These are phyloP conservation scores for Carollia perspicillata DNA, from an alignment of 2,113 vertebrate genomes.

Conservation along the genomic window DNA sequence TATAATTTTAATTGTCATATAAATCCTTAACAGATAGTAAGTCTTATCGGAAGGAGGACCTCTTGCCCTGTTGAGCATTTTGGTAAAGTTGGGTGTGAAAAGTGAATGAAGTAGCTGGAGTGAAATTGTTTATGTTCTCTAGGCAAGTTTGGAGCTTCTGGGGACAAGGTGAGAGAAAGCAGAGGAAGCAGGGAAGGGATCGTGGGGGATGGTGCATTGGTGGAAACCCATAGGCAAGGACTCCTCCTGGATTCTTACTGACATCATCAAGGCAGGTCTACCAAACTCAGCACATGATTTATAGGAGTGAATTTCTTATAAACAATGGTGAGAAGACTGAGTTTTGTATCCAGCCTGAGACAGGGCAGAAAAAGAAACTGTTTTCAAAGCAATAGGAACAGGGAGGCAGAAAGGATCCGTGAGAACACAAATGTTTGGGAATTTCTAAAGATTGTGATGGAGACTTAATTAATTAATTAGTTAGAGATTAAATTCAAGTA, in stretches of 20 bases:
- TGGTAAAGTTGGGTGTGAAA: background rate
- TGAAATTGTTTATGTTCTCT: background rate
- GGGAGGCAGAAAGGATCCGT: background rate
- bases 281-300: background rate
- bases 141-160: background rate
- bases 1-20: background rate
- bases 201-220: background rate
- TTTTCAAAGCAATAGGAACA: background rate
- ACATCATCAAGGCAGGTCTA: background rate
- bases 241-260: background rate
- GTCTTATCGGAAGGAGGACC: background rate
- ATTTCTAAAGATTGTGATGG: background rate
- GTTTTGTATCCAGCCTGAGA: background rate
- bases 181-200: background rate
- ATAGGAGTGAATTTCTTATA: slow-evolving; percentile 14
- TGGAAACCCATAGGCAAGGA: background rate
- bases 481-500: background rate
- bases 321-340: background rate
- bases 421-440: background rate
- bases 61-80: background rate
- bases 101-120: background rate
- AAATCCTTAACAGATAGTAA: background rate
- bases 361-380: background rate
- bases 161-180: background rate
- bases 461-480: background rate